Evolutionary conservation across 1,140 invertebrate genomes (phyloP), one percentile per base, ranked within the genome.

Genomic region (Harpegnathos saltator): DNA sequence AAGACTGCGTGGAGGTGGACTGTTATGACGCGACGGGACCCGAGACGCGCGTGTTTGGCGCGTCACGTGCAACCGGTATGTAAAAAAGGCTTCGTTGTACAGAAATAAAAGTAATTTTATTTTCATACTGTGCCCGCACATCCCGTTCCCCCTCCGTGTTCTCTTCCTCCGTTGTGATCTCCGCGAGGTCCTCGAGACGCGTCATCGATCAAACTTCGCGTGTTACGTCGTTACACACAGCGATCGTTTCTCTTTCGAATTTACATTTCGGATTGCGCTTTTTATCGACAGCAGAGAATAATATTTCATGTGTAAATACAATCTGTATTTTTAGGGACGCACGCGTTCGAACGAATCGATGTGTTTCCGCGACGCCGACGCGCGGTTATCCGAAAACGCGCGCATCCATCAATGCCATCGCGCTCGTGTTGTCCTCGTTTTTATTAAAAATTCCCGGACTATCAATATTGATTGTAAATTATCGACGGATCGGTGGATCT

Each of bases 81-180:
- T 75, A 81, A 52, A 50, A 56, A 56, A 58, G 17, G 9, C 61
- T 82, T 82, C 61, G 66, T 24, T 48, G 22, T 80, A 62, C 52
- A 62, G 5, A 62, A 82, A 82, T 82, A 82, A 82, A 82, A 56
- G 9, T 74, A 24, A 26, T 74, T 82, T 62, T 82, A 82, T 82
- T 82, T 82, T 82, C 29, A 52, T 33, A 82, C 69, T 19, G n/a
- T 61, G 56, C 38, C 15, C n/a, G n/a, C n/a, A n/a, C n/a, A n/a
- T 29, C n/a, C 19, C 9, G 12, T 59, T 61, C n/a, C n/a, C n/a
- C n/a, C n/a, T n/a, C n/a, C n/a, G n/a, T 14, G 7, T 3, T 72
- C n/a, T 71, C 17, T 26, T 14, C 1, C 29, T n/a, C 11, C 58
- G 9, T 73, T 29, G 9, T 50, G 5, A 44, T 44, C 9, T 9